Percentiles rank a stretch among this genome's conserved stretches.
phyloP scores from a whole-genome alignment of 2,113 vertebrate genomes.

The Colossoma macropomum region DNA sequence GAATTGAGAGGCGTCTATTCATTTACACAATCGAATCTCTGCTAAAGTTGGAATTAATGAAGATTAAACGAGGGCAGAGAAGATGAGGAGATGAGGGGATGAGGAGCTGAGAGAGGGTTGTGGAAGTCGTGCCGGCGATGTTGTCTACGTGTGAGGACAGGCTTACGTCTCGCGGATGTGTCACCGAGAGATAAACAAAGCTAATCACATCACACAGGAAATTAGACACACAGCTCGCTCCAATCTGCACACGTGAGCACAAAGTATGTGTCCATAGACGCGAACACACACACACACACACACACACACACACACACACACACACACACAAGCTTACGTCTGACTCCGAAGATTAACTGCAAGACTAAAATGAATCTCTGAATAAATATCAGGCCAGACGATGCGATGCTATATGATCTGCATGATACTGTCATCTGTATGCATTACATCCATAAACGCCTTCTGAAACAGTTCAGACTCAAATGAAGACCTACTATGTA shows the following conservation, averaged over 20 bases:
- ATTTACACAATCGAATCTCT: background rate
- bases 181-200: background rate
- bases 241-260: background rate
- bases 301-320: background rate
- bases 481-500: background rate
- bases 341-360: background rate
- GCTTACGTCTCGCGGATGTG: background rate
- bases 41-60: background rate
- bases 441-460: background rate
- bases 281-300: background rate
- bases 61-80: background rate
- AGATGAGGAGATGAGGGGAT: background rate
- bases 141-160: background rate
- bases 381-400: background rate
- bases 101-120: too few relatives aligned
- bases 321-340: background rate
- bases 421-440: background rate
- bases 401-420: background rate
- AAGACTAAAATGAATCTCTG: background rate
- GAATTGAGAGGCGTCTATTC: background rate
- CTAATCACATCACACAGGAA: conserved; percentile 6
- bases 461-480: background rate
- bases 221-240: background rate
- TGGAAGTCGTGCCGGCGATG: background rate
- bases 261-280: background rate